These are phyloP conservation scores for Pegea sp. DNA, from an alignment of 23 tunicate species.

Conservation along the genomic window DNA sequence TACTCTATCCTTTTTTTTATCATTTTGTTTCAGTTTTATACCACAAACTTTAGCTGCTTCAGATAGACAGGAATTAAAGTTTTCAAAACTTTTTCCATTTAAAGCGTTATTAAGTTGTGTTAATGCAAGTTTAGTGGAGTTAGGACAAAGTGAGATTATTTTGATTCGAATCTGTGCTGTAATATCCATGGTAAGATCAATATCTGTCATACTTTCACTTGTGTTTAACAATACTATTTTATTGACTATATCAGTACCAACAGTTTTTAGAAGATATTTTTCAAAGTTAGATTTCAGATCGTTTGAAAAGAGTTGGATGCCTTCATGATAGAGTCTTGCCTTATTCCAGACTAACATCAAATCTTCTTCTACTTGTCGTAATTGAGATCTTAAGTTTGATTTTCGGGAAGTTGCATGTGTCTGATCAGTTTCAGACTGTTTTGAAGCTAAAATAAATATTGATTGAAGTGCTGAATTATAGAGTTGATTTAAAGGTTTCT, in stretches of 20 bases:
- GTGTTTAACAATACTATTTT: neutral
- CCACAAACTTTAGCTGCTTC: constrained; percentile 25
- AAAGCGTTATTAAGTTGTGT: constrained; percentile 21
- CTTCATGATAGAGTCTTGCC: neutral
- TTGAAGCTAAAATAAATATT: too few species aligned
- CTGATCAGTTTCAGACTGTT: too few species aligned
- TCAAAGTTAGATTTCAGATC: neutral
- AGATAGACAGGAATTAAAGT: constrained; percentile 12
- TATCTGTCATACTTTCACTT: neutral
- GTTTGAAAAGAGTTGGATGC: neutral
- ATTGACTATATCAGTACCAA: neutral
- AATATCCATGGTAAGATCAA: neutral
- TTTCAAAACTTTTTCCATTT: constrained; percentile 16
- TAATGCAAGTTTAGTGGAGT: constrained; percentile 12
- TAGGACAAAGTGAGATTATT: constrained; percentile 31
- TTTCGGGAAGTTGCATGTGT: too few species aligned
- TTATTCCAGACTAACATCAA: neutral
- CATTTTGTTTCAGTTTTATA: constrained; percentile 26
- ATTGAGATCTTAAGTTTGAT: too few species aligned
- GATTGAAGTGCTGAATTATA: too few species aligned
- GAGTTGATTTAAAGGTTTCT: too few species aligned
- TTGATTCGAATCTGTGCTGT: constrained; percentile 20
- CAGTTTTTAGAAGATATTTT: neutral
- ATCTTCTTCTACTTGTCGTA: neutral
- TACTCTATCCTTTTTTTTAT: constrained; percentile 68